These are phyloP conservation scores for Pygmarrhopalites habei DNA, from an alignment of 1,140 invertebrate genomes.

Conservation along the genomic window DNA sequence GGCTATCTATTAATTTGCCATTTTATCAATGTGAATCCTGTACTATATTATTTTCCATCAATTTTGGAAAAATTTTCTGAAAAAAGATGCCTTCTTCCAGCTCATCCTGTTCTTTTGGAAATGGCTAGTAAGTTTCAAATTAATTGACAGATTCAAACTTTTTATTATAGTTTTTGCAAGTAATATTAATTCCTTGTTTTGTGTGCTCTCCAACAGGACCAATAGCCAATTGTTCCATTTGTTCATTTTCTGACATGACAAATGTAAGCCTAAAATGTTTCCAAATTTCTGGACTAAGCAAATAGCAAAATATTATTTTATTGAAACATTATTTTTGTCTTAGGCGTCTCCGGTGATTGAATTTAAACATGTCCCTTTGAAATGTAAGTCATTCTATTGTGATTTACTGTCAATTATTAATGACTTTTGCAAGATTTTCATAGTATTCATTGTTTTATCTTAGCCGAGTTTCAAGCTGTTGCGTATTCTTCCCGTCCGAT, in stretches of 20 bases:
- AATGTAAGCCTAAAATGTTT: background rate
- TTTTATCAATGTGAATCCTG: background rate
- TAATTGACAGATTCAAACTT: too few relatives aligned
- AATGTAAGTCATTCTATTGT: too few relatives aligned
- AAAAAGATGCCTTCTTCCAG: slow-evolving; percentile 26
- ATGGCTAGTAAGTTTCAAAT: too few relatives aligned
- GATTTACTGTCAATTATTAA: too few relatives aligned
- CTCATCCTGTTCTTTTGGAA: slow-evolving; percentile 31
- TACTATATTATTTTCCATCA: background rate
- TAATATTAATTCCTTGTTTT: slow-evolving; percentile 34
- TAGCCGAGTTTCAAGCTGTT: slow-evolving; percentile 54
- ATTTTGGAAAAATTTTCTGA: background rate
- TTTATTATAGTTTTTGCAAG: too few relatives aligned
- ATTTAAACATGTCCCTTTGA: slow-evolving; percentile 41
- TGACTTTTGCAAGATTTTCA: too few relatives aligned
- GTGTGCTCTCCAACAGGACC: too few relatives aligned
- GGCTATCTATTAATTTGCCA: background rate
- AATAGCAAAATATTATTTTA: too few relatives aligned
- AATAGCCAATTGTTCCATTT: slow-evolving; percentile 24
- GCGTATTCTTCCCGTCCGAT: slow-evolving; percentile 75
- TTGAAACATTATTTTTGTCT: too few relatives aligned
- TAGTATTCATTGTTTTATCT: too few relatives aligned
- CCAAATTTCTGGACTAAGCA: too few relatives aligned
- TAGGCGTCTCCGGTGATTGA: slow-evolving; percentile 21
- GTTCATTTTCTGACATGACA: background rate